These are phyloP conservation scores for Armadillidium nasatum DNA, from an alignment of 1,140 invertebrate species.

Conservation along the genomic window DNA sequence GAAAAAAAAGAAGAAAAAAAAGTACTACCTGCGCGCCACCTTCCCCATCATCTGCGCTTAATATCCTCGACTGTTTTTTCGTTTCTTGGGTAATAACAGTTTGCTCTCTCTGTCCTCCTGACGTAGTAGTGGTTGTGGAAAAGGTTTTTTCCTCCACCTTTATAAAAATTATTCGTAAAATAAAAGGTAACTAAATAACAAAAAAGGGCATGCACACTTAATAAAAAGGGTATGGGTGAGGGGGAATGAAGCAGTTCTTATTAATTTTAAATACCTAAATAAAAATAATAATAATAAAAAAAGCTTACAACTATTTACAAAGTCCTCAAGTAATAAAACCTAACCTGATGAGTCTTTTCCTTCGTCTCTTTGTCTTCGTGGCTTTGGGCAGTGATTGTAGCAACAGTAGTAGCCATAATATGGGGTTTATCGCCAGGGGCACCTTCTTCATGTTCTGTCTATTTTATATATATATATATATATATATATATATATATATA, in stretches of 20 bases:
- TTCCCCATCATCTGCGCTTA: slow-evolving; percentile 45
- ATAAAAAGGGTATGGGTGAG: too few species aligned
- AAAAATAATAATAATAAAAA: too few species aligned
- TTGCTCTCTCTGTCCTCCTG: slow-evolving; percentile 74
- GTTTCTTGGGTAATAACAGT: slow-evolving; percentile 83
- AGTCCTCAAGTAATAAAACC: not conserved
- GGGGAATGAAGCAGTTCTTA: too few species aligned
- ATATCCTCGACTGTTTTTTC: slow-evolving; percentile 68
- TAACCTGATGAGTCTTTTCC: slow-evolving; percentile 69
- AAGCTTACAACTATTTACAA: too few species aligned
- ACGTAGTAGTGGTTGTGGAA: slow-evolving; percentile 77
- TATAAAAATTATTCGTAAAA: too few species aligned
- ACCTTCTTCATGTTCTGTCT: not conserved
- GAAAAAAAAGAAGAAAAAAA: not conserved
- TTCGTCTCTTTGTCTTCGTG: slow-evolving; percentile 80
- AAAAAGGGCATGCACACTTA: too few species aligned
- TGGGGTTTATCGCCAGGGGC: slow-evolving; percentile 60
- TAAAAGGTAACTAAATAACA: too few species aligned
- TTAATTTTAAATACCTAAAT: too few species aligned
- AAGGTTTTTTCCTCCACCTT: slow-evolving; percentile 86
- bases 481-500: too few species aligned
- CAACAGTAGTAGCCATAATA: slow-evolving; percentile 83
- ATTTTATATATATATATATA: too few species aligned
- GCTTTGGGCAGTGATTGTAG: slow-evolving; percentile 79
- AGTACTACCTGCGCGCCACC: not conserved